Evolutionary conservation across 1,140 invertebrate genomes (phyloP).

Genomic region (Drosophila albomicans): DNA sequence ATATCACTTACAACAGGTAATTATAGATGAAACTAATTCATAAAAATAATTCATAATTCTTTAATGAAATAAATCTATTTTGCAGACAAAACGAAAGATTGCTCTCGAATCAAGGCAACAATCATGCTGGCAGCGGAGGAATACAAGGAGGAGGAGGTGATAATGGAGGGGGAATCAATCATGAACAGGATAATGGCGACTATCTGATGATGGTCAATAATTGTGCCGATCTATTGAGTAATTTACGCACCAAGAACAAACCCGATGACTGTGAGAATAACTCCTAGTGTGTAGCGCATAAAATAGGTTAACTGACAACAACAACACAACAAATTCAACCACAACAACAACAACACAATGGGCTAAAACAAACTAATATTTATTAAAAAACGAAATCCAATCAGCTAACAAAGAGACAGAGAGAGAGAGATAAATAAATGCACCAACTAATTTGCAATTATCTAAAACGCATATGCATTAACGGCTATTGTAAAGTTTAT

Average conservation of each 20-base stretch:
- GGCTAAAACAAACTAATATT: conserved; percentile 65
- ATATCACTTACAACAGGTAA: conserved; percentile 80
- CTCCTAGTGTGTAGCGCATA: conserved; percentile 83
- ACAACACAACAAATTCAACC: conserved; percentile 27
- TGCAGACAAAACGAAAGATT: conserved; percentile 69
- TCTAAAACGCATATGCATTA: conserved; percentile 46
- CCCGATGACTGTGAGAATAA: conserved; percentile 85
- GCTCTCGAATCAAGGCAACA: conserved; percentile 49
- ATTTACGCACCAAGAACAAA: conserved; percentile 85
- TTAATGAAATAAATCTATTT: background rate
- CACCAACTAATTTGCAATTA: conserved; percentile 70
- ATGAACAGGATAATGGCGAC: conserved; percentile 77
- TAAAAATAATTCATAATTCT: background rate
- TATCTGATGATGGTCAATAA: conserved; percentile 85
- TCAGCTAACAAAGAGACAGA: conserved; percentile 26
- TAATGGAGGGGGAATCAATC: conserved; percentile 48
- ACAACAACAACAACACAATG: conserved; percentile 19
- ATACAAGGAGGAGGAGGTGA: conserved; percentile 28
- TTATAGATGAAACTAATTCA: background rate
- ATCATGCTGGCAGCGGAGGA: conserved; percentile 57
- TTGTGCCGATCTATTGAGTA: conserved; percentile 84
- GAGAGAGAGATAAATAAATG: conserved; percentile 47
- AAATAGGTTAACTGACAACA: conserved; percentile 59
- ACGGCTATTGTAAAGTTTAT: conserved; percentile 61
- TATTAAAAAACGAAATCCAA: conserved; percentile 56